Conservation (phyloP, 1,140 invertebrate genomes). For the Musca domestica region DNA sequence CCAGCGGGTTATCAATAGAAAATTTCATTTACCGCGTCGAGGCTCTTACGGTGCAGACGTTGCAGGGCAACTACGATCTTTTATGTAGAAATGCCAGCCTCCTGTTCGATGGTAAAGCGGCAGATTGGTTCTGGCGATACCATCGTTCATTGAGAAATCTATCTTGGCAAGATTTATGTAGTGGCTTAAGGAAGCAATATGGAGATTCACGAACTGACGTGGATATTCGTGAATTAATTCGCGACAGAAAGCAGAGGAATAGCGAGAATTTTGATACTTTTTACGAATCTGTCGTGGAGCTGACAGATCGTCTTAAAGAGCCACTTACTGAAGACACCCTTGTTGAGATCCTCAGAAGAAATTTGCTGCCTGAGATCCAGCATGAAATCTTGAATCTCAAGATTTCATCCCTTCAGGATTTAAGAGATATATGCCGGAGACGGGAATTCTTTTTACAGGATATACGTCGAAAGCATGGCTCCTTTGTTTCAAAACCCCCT, state of each 20-base stretch:
- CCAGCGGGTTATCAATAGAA: not conserved
- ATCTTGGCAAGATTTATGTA: constrained; percentile 7
- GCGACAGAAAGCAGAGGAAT: constrained; percentile 9
- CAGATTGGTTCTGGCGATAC: too few relatives aligned
- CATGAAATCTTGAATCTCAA: not conserved
- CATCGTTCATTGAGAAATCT: not conserved
- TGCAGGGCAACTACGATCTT: not conserved
- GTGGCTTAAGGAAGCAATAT: not conserved
- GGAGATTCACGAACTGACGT: not conserved
- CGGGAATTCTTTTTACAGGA: not conserved
- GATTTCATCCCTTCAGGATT: not conserved
- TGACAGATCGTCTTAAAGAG: not conserved
- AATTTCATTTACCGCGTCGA: constrained; percentile 14
- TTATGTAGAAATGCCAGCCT: not conserved
- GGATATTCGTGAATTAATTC: not conserved
- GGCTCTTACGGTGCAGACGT: too few relatives aligned
- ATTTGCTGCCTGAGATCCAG: constrained; percentile 7
- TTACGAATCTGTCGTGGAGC: not conserved
- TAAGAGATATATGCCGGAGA: too few relatives aligned
- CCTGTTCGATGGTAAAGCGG: not conserved
- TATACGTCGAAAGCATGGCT: not conserved
- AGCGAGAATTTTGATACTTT: constrained; percentile 2
- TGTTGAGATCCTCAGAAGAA: not conserved
- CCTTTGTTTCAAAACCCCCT: not conserved
- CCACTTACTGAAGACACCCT: not conserved